A percentile compares a stretch with the other conserved stretches of the same genome.
Conservation (phyloP, 2,113 vertebrate species). For the Ancistrus triradiatus region DNA sequence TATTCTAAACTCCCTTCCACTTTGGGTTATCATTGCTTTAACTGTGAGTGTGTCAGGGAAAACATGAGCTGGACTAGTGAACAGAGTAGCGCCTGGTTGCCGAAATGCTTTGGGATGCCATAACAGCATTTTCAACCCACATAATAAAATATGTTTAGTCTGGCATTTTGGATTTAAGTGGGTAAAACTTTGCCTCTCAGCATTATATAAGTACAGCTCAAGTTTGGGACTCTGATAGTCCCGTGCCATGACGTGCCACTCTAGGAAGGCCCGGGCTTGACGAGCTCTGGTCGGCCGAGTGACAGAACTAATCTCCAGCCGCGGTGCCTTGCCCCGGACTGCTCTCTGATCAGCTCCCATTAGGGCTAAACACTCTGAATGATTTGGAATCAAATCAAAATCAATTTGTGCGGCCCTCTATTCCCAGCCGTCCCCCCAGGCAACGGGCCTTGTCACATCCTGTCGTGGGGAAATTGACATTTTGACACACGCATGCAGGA, state of each 20-base stretch:
- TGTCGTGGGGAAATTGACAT: slow-evolving; percentile 69
- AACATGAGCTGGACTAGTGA: too few species aligned
- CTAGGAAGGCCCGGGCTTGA: slow-evolving; percentile 54
- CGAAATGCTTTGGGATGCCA: too few species aligned
- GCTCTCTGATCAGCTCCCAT: slow-evolving; percentile 73
- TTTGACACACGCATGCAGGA: slow-evolving; percentile 63
- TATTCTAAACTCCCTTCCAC: too few species aligned
- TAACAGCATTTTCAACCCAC: too few species aligned
- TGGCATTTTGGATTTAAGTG: too few species aligned
- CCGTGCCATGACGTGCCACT: slow-evolving; percentile 20
- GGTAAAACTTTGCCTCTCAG: too few species aligned
- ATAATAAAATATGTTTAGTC: too few species aligned
- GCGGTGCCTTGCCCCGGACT: slow-evolving; percentile 58
- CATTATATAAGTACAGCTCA: neutral
- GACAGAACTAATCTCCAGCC: slow-evolving; percentile 69
- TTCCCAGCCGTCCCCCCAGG: slow-evolving; percentile 64
- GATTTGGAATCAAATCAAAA: slow-evolving; percentile 79
- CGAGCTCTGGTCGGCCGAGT: slow-evolving; percentile 63
- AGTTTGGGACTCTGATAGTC: slow-evolving; percentile 15
- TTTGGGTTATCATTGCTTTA: too few species aligned
- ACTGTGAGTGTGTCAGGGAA: too few species aligned
- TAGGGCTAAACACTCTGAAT: slow-evolving; percentile 75
- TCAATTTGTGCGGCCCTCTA: slow-evolving; percentile 73
- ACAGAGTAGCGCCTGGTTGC: too few species aligned
- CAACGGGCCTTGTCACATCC: slow-evolving; percentile 71